phyloP scores from a whole-genome alignment of 1,140 invertebrate species.

The Heliconius nattereri region DNA sequence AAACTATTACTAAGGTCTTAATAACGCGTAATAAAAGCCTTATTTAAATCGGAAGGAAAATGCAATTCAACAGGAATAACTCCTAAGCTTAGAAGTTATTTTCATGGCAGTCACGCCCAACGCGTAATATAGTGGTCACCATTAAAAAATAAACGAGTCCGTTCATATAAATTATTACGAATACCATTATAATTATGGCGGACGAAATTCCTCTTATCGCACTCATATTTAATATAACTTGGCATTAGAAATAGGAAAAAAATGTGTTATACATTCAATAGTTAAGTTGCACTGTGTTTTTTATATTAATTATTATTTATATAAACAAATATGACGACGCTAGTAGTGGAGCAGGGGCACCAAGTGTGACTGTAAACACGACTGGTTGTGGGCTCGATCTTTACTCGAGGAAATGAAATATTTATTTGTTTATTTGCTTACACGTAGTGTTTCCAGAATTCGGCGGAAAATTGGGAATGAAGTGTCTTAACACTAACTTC shows the following conservation, averaged over 20 bases:
- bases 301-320: background rate
- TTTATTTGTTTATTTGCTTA: no score
- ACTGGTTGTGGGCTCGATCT: no score
- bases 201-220: slow-evolving; percentile 73
- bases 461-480: no score
- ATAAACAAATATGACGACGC: no score
- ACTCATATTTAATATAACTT: slow-evolving; percentile 69
- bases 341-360: no score
- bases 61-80: slow-evolving; percentile 32
- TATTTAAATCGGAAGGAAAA: slow-evolving; percentile 33
- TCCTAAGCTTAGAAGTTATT: slow-evolving; percentile 40
- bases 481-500: no score
- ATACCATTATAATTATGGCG: slow-evolving; percentile 69
- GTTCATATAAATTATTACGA: slow-evolving; percentile 61
- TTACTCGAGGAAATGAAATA: no score
- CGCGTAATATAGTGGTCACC: slow-evolving; percentile 73
- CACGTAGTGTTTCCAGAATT: no score
- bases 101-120: slow-evolving; percentile 49
- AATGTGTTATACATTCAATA: background rate
- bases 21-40: slow-evolving; percentile 1
- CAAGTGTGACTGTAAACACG: no score
- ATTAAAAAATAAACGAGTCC: slow-evolving; percentile 70
- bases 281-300: background rate
- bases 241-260: background rate
- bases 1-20: background rate